phyloP scores from a whole-genome alignment of 37 sponge, comb jelly and placozoan species.

The Haliclona indistincta region DNA sequence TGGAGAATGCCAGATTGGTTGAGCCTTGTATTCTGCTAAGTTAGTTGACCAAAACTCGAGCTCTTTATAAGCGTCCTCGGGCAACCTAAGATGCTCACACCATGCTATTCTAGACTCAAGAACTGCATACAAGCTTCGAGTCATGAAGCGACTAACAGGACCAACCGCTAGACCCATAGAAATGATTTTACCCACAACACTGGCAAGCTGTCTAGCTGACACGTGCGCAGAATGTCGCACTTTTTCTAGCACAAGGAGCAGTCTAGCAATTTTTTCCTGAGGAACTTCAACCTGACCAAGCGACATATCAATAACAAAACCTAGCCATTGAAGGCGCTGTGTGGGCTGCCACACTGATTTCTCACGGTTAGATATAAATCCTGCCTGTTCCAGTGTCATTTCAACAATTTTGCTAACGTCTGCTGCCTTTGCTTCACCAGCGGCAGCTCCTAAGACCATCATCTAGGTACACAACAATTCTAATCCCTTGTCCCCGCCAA shows the following conservation, averaged over 20 bases:
- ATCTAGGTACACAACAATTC: constrained; percentile 38
- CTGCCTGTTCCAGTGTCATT: background rate
- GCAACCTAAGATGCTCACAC: background rate
- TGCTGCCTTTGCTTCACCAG: background rate
- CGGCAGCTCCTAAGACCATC: constrained; percentile 21
- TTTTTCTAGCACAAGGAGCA: background rate
- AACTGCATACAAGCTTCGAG: background rate
- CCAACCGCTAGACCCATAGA: constrained; percentile 21
- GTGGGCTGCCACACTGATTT: background rate
- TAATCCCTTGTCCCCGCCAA: constrained; percentile 27
- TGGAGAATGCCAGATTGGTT: constrained; percentile 14
- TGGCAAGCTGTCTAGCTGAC: background rate
- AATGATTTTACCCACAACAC: constrained; percentile 17
- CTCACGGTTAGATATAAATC: background rate
- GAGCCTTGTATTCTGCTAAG: constrained; percentile 12
- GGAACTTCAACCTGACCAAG: background rate
- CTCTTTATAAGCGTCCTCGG: constrained; percentile 6
- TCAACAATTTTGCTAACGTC: background rate
- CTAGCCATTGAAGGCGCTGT: background rate
- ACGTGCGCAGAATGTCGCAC: too few relatives aligned
- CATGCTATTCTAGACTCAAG: background rate
- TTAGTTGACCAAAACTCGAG: constrained; percentile 23
- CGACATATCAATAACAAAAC: constrained; percentile 10
- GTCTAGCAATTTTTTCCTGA: background rate
- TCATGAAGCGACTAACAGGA: background rate